phyloP scores from a whole-genome alignment of 2,113 vertebrate genomes.

The Python bivittatus region DNA sequence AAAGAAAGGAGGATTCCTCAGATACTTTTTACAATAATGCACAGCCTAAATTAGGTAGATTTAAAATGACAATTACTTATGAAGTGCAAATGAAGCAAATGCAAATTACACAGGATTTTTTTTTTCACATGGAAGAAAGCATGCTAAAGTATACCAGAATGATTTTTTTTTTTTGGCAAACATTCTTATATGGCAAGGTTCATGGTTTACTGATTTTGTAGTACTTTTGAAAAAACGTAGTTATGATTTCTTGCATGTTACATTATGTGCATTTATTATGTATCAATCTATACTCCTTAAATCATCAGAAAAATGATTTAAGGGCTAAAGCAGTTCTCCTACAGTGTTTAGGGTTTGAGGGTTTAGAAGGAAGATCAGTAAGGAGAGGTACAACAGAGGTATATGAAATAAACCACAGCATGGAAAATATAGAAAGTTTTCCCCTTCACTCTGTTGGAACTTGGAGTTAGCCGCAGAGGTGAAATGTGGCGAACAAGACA shows the following conservation, averaged over 20 bases:
- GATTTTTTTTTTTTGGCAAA: slow-evolving; percentile 41
- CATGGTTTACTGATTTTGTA: slow-evolving; percentile 31
- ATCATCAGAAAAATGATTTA: background rate
- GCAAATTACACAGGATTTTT: slow-evolving; percentile 28
- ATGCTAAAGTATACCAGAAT: slow-evolving; percentile 36
- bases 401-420: background rate
- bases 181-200: background rate
- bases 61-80: slow-evolving; percentile 15
- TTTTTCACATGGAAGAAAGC: slow-evolving; percentile 39
- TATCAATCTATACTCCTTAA: background rate
- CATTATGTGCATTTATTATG: background rate
- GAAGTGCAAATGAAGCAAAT: slow-evolving; percentile 36
- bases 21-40: slow-evolving; percentile 1
- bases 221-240: background rate
- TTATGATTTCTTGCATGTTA: slow-evolving; percentile 14
- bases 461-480: background rate
- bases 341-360: background rate
- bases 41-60: slow-evolving; percentile 25
- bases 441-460: background rate
- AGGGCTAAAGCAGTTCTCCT: background rate
- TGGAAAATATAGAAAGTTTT: background rate
- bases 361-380: background rate
- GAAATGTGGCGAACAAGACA: background rate
- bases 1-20: slow-evolving; percentile 1
- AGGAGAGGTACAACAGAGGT: background rate